Evolutionary conservation across 2,113 vertebrate genomes (phyloP), one percentile per base, ranked within the genome.

Genomic region (Centropus bengalensis): DNA sequence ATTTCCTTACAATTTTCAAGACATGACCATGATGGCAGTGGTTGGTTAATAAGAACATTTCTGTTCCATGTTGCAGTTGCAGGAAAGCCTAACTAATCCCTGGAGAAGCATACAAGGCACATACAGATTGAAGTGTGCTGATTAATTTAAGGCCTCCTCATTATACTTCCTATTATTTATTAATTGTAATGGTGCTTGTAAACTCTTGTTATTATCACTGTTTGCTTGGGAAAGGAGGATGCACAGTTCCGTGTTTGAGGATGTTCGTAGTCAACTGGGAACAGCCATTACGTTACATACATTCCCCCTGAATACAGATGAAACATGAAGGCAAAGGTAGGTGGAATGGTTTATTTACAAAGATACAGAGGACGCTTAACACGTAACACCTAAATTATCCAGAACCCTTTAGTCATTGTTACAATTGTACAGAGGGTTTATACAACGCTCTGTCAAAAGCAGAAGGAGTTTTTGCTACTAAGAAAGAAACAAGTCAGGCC

Each of bases 1-100:
- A 66, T 62, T 38, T 71, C 56, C 13, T 56, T 30, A 21, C 13
- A 32, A n/a, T 20, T 30, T 40, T 69, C 56, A 88, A 38, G 59
- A 70, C 6, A 20, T 0, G 0, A 62, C 20, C 26, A 30, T 30
- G 51, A 28, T 9, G 27, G 14, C 27, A 83, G 30, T 20, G 5
- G 8, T 12, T 67, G 21, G 49, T 36, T 45, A 66, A 32, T 30
- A 56, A 54, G 66, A 81, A 63, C 9, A 24, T 70, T 70, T 82
- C 32, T 24, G 47, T n/a, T 16, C 44, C 19, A 18, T 45, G 44
- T 45, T 82, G n/a, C 19, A 36, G 7, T 83, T 10, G 4, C 12
- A 55, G 12, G 12, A 79, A 90, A 86, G 11, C 4, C 26, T 59
- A 38, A 62, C 18, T 12, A 22, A 55, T 33, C 28, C 3, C 32